A percentile compares a stretch with the other conserved stretches of the same genome.
Evolutionary conservation across 2,113 vertebrate genomes (phyloP).

Genomic region (Bubalus kerabau): DNA sequence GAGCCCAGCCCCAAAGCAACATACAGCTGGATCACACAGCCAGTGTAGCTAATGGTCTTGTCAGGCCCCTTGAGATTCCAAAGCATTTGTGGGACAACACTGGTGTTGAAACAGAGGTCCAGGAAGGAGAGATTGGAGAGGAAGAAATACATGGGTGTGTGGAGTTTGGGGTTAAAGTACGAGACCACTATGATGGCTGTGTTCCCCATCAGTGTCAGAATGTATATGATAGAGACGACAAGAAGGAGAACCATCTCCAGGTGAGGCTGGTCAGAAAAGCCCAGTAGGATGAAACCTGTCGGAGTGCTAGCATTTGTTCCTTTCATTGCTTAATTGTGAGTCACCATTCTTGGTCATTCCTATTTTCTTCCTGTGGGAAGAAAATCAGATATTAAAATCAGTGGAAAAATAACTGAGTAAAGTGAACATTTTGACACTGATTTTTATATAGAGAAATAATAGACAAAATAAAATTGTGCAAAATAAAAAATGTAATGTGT

Average conservation of each 20-base stretch:
- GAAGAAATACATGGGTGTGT: constrained; percentile 39
- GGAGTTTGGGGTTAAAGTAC: background rate
- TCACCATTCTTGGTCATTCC: background rate
- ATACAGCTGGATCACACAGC: background rate
- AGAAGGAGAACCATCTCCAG: background rate
- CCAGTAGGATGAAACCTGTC: background rate
- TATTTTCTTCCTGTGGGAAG: background rate
- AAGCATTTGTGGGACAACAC: constrained; percentile 22
- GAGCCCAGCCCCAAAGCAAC: background rate
- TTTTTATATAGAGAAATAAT: background rate
- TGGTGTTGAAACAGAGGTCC: constrained; percentile 24
- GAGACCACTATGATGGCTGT: background rate
- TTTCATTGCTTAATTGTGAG: background rate
- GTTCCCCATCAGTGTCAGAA: background rate
- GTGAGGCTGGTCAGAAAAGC: background rate
- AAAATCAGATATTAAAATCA: background rate
- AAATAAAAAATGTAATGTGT: background rate
- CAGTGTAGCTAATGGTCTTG: background rate
- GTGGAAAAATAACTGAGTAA: background rate
- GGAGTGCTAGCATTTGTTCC: background rate
- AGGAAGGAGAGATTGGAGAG: constrained; percentile 31
- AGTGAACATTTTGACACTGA: background rate
- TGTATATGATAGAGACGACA: background rate
- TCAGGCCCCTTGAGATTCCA: constrained; percentile 11
- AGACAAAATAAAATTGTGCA: background rate